Conservation (phyloP, 2,113 vertebrate species). For the Heliornis fulica region DNA sequence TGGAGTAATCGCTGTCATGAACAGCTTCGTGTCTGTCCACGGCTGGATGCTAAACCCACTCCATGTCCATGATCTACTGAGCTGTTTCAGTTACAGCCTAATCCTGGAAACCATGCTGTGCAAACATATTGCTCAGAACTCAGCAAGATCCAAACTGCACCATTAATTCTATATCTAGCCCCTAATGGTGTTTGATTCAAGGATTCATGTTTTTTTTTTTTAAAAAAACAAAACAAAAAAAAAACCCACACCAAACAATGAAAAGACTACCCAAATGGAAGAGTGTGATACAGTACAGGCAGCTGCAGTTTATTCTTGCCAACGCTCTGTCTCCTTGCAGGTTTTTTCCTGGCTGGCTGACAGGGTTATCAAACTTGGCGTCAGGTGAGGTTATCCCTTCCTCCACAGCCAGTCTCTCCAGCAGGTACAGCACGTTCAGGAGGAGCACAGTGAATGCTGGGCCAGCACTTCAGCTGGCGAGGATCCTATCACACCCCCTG, state of each 20-base stretch:
- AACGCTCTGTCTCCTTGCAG: not conserved
- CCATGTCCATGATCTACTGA: not conserved
- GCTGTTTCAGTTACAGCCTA: not conserved
- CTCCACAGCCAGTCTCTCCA: not conserved
- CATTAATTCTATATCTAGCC: not conserved
- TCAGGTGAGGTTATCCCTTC: not conserved
- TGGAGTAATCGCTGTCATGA: not conserved
- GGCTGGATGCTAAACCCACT: not conserved
- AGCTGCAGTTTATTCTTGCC: not conserved
- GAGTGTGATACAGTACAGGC: not conserved
- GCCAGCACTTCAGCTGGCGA: not conserved
- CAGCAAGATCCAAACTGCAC: not conserved
- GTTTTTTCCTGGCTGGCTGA: not conserved
- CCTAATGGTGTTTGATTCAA: not conserved
- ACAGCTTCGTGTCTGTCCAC: not conserved
- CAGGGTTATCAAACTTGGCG: not conserved
- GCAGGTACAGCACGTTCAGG: not conserved
- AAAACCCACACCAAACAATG: not conserved
- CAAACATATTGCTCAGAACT: not conserved
- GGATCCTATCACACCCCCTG: not conserved
- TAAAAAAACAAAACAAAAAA: not conserved
- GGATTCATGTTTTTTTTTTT: not conserved
- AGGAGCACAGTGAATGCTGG: not conserved
- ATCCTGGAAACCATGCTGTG: not conserved
- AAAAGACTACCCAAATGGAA: not conserved